These are phyloP conservation scores for Drymonia ruficornis DNA, from an alignment of 2,888 invertebrate genomes.

Conservation along the genomic window DNA sequence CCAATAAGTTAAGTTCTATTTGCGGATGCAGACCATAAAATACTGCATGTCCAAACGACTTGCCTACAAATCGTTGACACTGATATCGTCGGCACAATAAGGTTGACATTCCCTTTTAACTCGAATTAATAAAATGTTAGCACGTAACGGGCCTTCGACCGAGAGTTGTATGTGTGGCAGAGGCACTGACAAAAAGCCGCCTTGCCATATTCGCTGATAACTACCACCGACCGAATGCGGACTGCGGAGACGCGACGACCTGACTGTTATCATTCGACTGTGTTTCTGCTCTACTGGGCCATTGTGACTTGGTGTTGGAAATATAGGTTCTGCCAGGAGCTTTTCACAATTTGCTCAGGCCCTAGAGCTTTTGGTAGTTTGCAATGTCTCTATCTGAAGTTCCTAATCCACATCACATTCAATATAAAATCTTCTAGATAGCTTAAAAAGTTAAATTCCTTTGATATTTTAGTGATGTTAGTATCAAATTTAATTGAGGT, in stretches of 20 bases:
- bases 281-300: background rate
- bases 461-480: no score
- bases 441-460: no score
- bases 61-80: slow-evolving; percentile 4
- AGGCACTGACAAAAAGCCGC: slow-evolving; percentile 53
- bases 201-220: slow-evolving; percentile 51
- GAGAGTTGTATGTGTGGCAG: slow-evolving; percentile 55
- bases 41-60: background rate
- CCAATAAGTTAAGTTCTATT: background rate
- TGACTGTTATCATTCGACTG: slow-evolving; percentile 12
- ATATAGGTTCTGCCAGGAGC: no score
- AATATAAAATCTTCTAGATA: no score
- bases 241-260: slow-evolving; percentile 24
- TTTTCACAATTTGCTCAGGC: no score
- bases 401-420: no score
- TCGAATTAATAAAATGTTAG: slow-evolving; percentile 8
- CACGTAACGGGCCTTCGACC: slow-evolving; percentile 55
- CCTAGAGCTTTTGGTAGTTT: no score
- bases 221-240: slow-evolving; percentile 29
- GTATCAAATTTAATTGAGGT: no score
- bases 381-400: no score
- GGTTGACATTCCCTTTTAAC: slow-evolving; percentile 6
- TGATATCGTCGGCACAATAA: background rate
- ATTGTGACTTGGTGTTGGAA: background rate
- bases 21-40: background rate